phyloP scores from a whole-genome alignment of 2,113 vertebrate genomes.

The Chaenocephalus aceratus region DNA sequence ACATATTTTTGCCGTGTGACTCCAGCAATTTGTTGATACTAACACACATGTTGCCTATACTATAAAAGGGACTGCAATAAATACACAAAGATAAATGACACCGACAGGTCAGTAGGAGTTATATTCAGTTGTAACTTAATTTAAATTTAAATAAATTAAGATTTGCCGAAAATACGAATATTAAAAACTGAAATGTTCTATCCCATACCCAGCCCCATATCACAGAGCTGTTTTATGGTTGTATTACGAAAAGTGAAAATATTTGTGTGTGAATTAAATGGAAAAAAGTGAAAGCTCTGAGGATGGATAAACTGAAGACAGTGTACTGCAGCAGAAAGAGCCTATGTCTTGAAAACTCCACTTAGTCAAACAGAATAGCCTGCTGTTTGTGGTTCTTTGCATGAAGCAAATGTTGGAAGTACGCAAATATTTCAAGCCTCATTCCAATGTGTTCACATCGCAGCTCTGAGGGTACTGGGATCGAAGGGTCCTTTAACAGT shows the following conservation, averaged over 20 bases:
- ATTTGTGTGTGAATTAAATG: not conserved
- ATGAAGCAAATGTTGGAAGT: conserved; percentile 12
- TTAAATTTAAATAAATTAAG: not conserved
- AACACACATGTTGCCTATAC: not conserved
- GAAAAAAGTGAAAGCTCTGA: not conserved
- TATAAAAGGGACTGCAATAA: conserved; percentile 1
- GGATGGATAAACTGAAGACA: not conserved
- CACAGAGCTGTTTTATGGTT: not conserved
- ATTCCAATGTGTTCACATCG: conserved; percentile 8
- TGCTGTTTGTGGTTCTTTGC: not conserved
- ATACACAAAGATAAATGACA: not conserved
- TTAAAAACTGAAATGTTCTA: too few relatives aligned
- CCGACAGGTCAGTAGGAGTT: not conserved
- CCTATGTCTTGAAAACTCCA: not conserved
- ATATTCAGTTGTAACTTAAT: not conserved
- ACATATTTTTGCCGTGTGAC: not conserved
- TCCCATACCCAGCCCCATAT: too few relatives aligned
- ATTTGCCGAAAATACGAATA: not conserved
- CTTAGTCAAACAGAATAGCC: not conserved
- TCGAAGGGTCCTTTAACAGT: not conserved
- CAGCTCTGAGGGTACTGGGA: not conserved
- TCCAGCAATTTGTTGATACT: not conserved
- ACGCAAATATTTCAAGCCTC: not conserved
- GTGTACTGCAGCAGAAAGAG: not conserved
- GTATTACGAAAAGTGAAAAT: not conserved